These are phyloP conservation scores for Teleopsis dalmanni DNA, from an alignment of 1,140 invertebrate species.

Conservation along the genomic window DNA sequence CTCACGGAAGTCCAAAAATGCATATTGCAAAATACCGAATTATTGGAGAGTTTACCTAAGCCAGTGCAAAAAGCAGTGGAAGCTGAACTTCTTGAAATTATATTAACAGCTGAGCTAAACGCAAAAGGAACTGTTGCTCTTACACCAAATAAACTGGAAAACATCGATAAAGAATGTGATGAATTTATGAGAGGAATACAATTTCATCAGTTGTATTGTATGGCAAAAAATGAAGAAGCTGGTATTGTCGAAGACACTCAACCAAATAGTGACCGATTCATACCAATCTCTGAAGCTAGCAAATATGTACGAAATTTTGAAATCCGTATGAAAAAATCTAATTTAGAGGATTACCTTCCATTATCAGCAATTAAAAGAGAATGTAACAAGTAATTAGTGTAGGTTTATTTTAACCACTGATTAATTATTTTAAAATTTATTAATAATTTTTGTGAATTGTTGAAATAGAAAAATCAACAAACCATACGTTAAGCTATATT, in stretches of 20 bases:
- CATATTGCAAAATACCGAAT: slow-evolving; percentile 15
- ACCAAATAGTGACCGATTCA: neutral
- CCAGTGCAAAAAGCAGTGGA: slow-evolving; percentile 17
- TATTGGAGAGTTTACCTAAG: slow-evolving; percentile 16
- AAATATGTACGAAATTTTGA: slow-evolving; percentile 4
- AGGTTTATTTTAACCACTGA: too few species aligned
- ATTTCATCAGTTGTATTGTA: neutral
- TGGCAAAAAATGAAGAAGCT: too few species aligned
- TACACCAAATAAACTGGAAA: neutral
- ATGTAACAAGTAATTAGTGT: too few species aligned
- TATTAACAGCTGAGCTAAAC: slow-evolving; percentile 14
- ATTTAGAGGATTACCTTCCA: slow-evolving; percentile 12
- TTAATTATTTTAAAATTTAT: too few species aligned
- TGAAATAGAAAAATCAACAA: too few species aligned
- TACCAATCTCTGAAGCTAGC: neutral
- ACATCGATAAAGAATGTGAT: slow-evolving; percentile 15
- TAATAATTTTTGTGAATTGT: too few species aligned
- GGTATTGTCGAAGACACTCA: too few species aligned
- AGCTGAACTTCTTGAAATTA: slow-evolving; percentile 17
- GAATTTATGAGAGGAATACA: slow-evolving; percentile 17
- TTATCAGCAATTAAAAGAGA: slow-evolving; percentile 5
- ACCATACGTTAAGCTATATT: too few species aligned
- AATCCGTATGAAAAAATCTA: slow-evolving; percentile 6
- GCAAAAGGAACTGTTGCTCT: neutral
- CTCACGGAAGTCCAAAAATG: slow-evolving; percentile 4